Conservation (phyloP, 1,140 invertebrate species). For the Hydropsyche tenuis region DNA sequence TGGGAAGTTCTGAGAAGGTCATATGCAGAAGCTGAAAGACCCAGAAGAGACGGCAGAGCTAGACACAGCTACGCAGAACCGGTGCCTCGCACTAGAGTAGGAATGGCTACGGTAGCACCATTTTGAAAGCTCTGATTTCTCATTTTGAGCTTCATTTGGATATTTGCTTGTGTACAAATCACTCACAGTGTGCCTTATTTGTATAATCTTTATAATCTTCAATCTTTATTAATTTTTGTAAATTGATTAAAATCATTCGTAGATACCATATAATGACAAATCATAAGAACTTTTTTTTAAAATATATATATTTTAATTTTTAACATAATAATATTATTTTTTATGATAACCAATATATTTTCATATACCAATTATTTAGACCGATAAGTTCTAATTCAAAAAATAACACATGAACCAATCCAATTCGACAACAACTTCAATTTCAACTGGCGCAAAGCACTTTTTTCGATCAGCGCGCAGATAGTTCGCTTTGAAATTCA, state of each 20-base stretch:
- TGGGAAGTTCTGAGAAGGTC: slow-evolving; percentile 49
- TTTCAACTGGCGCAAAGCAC: too few relatives aligned
- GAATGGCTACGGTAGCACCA: slow-evolving; percentile 56
- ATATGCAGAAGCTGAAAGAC: slow-evolving; percentile 54
- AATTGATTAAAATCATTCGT: not conserved
- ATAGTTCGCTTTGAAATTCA: slow-evolving; percentile 10
- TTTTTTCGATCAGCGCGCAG: too few relatives aligned
- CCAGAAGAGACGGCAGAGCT: slow-evolving; percentile 59
- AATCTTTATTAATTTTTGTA: not conserved
- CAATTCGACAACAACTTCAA: too few relatives aligned
- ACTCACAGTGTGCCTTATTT: slow-evolving; percentile 23
- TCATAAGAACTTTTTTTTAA: not conserved
- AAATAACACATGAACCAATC: too few relatives aligned
- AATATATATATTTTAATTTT: not conserved
- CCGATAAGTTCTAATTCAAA: too few relatives aligned
- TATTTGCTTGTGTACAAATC: slow-evolving; percentile 5
- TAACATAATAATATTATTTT: not conserved
- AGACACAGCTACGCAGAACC: slow-evolving; percentile 63
- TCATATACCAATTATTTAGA: not conserved
- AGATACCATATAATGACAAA: not conserved
- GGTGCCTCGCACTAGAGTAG: slow-evolving; percentile 59
- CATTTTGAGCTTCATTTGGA: not conserved
- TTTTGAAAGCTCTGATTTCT: slow-evolving; percentile 51
- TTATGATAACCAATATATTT: not conserved
- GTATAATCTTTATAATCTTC: not conserved